These are phyloP conservation scores for Cyclargus thomasi DNA, from an alignment of 1,140 invertebrate genomes.

Conservation along the genomic window DNA sequence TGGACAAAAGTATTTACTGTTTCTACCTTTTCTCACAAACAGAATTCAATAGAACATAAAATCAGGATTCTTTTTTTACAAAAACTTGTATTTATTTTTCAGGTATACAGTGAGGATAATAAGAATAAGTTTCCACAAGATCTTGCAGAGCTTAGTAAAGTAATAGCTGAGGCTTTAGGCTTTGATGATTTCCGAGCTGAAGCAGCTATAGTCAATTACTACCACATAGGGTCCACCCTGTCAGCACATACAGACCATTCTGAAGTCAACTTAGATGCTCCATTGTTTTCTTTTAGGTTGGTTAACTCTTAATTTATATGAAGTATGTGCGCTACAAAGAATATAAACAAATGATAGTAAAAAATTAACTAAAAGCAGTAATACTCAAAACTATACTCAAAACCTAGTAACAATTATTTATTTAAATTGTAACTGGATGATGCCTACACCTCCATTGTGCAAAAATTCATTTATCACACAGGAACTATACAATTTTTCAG, in stretches of 20 bases:
- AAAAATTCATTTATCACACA: too few species aligned
- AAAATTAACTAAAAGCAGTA: too few species aligned
- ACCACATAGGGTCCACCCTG: slow-evolving; percentile 92
- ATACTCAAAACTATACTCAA: too few species aligned
- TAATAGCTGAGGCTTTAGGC: slow-evolving; percentile 78
- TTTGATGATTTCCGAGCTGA: slow-evolving; percentile 84
- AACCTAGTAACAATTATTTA: too few species aligned
- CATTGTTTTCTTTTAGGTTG: slow-evolving; percentile 90
- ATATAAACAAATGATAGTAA: too few species aligned
- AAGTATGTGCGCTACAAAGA: neutral
- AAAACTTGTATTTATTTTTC: slow-evolving; percentile 30
- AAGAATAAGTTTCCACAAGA: slow-evolving; percentile 83
- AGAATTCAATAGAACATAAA: too few species aligned
- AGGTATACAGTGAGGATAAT: slow-evolving; percentile 81
- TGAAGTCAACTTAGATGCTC: slow-evolving; percentile 87
- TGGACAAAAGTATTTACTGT: too few species aligned
- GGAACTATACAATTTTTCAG: too few species aligned
- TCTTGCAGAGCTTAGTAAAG: slow-evolving; percentile 78
- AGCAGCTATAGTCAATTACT: slow-evolving; percentile 96
- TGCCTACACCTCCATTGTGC: too few species aligned
- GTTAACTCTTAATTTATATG: neutral
- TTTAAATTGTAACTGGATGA: too few species aligned
- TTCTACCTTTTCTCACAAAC: too few species aligned
- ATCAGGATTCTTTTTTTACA: neutral
- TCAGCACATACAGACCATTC: slow-evolving; percentile 95